Conservation (phyloP, 2,888 invertebrate genomes). For the Acanthosoma haemorrhoidale region DNA sequence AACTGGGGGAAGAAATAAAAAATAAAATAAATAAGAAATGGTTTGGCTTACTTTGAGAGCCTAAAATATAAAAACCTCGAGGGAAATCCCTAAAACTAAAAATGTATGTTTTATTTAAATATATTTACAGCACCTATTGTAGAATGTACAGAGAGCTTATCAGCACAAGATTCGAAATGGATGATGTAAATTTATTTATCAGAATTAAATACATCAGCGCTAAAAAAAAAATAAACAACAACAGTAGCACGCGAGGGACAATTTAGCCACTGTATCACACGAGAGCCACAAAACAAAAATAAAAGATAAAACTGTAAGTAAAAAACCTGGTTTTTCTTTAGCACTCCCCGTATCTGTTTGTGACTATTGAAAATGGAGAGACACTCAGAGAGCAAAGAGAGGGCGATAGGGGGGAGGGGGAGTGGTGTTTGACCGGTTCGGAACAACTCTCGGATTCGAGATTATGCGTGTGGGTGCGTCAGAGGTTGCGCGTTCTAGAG, state of each 20-base stretch:
- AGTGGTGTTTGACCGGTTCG: slow-evolving; percentile 8
- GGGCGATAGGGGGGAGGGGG: background rate
- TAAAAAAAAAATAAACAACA: background rate
- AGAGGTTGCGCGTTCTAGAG: background rate
- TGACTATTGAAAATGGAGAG: background rate
- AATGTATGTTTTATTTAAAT: too few species aligned
- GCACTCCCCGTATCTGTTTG: background rate
- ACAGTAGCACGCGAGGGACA: background rate
- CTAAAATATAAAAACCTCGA: too few species aligned
- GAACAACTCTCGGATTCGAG: slow-evolving; percentile 11
- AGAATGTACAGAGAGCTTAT: too few species aligned
- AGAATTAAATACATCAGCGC: background rate
- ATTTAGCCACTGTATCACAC: background rate
- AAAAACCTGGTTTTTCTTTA: slow-evolving; percentile 1
- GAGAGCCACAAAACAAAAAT: too few species aligned
- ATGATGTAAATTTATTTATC: too few species aligned
- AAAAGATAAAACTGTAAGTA: background rate
- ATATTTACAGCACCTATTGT: too few species aligned
- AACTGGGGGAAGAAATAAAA: too few species aligned
- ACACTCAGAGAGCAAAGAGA: background rate
- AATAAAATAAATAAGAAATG: too few species aligned
- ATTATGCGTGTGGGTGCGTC: slow-evolving; percentile 8
- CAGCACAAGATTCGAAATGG: too few species aligned
- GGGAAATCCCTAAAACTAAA: too few species aligned
- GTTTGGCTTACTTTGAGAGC: too few species aligned